Base-by-base conservation (phyloP, 2,797 vertebrate species). In the Lycodopsis pacificus region DNA sequence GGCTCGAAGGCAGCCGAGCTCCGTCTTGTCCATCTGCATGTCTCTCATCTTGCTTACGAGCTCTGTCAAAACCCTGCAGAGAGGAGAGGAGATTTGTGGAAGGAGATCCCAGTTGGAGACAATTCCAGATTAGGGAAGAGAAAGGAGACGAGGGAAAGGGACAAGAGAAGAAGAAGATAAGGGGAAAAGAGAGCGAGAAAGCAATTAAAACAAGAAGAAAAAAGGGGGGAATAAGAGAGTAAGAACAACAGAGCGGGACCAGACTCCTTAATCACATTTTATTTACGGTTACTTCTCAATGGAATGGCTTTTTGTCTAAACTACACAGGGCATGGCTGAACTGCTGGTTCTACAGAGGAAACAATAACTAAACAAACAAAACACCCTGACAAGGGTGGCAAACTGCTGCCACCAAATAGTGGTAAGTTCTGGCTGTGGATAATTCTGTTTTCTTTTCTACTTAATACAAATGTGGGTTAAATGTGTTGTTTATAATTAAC, bases 1-100 rank as follows among this genome's bases (percentile, higher is more conserved):
- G 65, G 96, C 96, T 80, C 96, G 91, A 40, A 97, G 95, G 86
- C 96, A 97, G 74, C 96, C 96, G 68, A 98, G 95, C 89, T 98
- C 97, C 0, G 97, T 97, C 95, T 98, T 98, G 91, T 98, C 97
- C 97, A 98, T 98, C 84, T 97, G 96, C 97, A 98, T 98, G 92
- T 98, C 97, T 64, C 97, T 96, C 97, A 98, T 98, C 92, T 98
- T 98, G 84, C 97, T 98, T 54, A 98, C 97, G 71, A 98, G 94
- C 91, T 98, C 97, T 1, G 97, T 98, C 87, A 98, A 94, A 85
- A 98, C 97, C 93, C 97, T 98, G 94, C 2, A 62, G 15, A 19
- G 65, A 61, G 36, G 42, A 67, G 9, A 22, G 51, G 74, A 70
- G 34, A 59, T 64, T 30, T 19, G 62, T 15, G 2, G 62, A 14